Conservation (phyloP, 2,113 vertebrate species). For the Elgaria multicarinata region DNA sequence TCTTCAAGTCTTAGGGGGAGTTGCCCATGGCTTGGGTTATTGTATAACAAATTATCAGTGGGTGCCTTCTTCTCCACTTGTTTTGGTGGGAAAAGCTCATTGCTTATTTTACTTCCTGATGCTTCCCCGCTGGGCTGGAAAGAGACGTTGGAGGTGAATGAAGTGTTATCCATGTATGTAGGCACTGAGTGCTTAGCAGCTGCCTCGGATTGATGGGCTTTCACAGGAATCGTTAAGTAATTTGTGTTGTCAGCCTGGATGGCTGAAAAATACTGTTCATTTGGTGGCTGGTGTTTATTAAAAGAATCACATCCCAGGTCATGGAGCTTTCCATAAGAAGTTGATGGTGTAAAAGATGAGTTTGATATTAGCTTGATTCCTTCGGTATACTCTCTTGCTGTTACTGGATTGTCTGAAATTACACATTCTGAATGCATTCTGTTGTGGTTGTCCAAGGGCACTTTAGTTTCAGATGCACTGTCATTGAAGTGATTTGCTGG, state of each 20-base stretch:
- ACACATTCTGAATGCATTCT: neutral
- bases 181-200: constrained; percentile 27
- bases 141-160: fast-evolving
- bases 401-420: fast-evolving
- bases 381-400: fast-evolving
- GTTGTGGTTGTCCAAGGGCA: neutral
- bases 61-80: fast-evolving
- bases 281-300: fast-evolving
- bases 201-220: constrained; percentile 25
- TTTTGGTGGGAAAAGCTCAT: fast-evolving
- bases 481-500: neutral
- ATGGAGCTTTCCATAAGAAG: neutral
- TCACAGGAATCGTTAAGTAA: constrained; percentile 70
- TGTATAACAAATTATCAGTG: fast-evolving
- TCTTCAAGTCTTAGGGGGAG: constrained; percentile 39
- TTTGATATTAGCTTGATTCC: neutral
- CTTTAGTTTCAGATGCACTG: neutral
- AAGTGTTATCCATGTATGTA: fast-evolving
- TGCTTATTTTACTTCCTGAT: constrained; percentile 25
- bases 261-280: constrained; percentile 13
- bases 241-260: constrained; percentile 31
- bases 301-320: constrained; percentile 22
- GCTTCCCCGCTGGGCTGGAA: neutral
- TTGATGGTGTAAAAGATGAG: neutral
- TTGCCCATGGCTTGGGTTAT: constrained; percentile 8